Conservation (phyloP, 2,888 invertebrate genomes). For the Andricus quercusramuli region DNA sequence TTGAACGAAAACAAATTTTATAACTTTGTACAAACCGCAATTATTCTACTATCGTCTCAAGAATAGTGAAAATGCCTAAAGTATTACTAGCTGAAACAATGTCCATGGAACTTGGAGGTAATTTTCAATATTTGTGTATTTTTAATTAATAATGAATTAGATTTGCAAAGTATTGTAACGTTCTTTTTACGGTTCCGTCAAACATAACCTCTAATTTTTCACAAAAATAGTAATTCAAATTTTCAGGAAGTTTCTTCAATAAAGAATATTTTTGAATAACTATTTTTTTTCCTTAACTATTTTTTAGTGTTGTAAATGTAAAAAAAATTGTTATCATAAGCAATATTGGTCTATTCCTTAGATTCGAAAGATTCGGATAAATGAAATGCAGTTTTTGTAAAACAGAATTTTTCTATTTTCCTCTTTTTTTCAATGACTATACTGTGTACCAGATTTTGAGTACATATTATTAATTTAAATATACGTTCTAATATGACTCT, state of each 20-base stretch:
- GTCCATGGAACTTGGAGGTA: slow-evolving; percentile 63
- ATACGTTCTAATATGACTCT: slow-evolving; percentile 9
- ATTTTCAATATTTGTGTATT: slow-evolving; percentile 37
- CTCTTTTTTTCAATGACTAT: neutral
- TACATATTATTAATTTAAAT: neutral
- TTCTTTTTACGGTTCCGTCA: neutral
- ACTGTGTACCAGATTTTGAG: neutral
- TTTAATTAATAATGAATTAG: neutral
- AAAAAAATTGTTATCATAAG: neutral
- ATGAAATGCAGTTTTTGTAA: neutral
- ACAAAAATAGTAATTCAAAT: neutral
- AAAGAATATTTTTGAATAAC: neutral
- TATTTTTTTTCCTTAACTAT: neutral
- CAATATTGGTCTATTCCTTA: neutral
- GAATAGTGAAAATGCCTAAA: slow-evolving; percentile 66
- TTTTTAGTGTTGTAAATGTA: neutral
- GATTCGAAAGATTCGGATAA: neutral
- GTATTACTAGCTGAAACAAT: slow-evolving; percentile 68
- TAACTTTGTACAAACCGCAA: slow-evolving; percentile 36
- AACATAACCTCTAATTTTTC: slow-evolving; percentile 15
- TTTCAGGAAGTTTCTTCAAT: neutral
- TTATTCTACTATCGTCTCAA: slow-evolving; percentile 18
- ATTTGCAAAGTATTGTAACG: neutral
- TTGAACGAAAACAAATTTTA: slow-evolving; percentile 45
- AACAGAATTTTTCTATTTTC: neutral